Base-by-base conservation (phyloP, 2,888 invertebrate genomes). In the Ganaspis brasiliensis region DNA sequence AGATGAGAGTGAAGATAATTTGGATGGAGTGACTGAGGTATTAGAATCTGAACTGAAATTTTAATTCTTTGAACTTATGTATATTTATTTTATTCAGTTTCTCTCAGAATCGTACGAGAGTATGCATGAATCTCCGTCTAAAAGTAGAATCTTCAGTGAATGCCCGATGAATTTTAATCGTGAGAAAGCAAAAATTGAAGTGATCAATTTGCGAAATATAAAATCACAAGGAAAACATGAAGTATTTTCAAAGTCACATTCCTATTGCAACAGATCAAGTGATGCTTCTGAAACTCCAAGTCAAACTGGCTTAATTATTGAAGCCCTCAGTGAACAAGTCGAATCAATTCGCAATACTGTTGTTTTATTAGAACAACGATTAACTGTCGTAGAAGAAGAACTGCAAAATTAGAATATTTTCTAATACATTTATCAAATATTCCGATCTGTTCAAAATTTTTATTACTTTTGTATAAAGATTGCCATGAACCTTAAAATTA, bases 311-410 rank as follows among this genome's bases (percentile, higher is more conserved):
- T 81, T 56, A 21, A 61, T 79, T 12, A 92, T 93, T 0, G 92
- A 93, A 92, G 92, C 92, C 56, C 92, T 94, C 83, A 92, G 92
- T 77, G 92, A 93, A 79, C 93, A 94, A 88, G 90, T 94, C 70
- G 93, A 93, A 90, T 93, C 93, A 14, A 89, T 94, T 10, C 93
- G 93, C 85, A 92, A 93, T 85, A 93, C 93, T 59, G 92, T 94
- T n/a, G 92, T 92, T 81, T 83, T 93, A 73, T 91, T 94, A 72
- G 94, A 94, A 83, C 89, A 94, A 83, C 91, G 94, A 80, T 89
- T 94, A 14, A 93, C 92, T 70, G 92, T 92, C 63, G 85, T 94
- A 72, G 94, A 94, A 90, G 92, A 92, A 82, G 89, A 90, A 83
- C 84, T 91, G 45, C 85, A 78, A 78, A 84, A 84, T 76, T 85